A percentile compares a stretch with the other conserved stretches of the same genome.
Evolutionary conservation across 1,140 invertebrate genomes (phyloP).

Genomic region (Elymnias hypermnestra): DNA sequence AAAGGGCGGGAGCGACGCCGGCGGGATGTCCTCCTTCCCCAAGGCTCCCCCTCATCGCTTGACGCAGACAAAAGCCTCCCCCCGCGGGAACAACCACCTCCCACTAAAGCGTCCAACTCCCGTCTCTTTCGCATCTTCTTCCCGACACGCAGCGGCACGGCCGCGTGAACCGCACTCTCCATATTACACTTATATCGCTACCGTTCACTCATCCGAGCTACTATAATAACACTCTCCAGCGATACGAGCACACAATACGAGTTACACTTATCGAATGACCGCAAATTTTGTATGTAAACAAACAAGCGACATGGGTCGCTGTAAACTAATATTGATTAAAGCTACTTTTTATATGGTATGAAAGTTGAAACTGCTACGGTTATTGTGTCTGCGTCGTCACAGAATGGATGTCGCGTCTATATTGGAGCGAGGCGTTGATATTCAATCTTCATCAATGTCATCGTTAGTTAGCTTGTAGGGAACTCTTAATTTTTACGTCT

Average conservation of each 20-base stretch:
- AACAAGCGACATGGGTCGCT: background rate
- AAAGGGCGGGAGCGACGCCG: constrained; percentile 56
- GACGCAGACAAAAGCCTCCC: constrained; percentile 73
- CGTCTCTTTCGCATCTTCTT: constrained; percentile 79
- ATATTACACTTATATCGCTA: constrained; percentile 48
- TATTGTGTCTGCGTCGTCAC: background rate
- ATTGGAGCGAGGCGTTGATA: too few relatives aligned
- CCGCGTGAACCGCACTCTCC: constrained; percentile 62
- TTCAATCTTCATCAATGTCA: background rate
- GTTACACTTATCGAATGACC: constrained; percentile 38
- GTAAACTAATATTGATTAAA: background rate
- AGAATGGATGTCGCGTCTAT: too few relatives aligned
- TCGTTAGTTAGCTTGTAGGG: background rate
- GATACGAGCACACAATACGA: constrained; percentile 28
- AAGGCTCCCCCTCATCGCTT: constrained; percentile 75
- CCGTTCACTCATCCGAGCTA: constrained; percentile 49
- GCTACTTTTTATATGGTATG: background rate
- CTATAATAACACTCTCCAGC: constrained; percentile 33
- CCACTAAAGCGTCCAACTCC: constrained; percentile 77
- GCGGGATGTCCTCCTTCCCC: constrained; percentile 42
- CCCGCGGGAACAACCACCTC: constrained; percentile 48
- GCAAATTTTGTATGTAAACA: constrained; percentile 20
- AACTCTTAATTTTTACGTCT: background rate
- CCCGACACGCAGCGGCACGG: constrained; percentile 72
- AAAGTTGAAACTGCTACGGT: constrained; percentile 1